Evolutionary conservation across 1,140 invertebrate species (phyloP), one percentile per base, ranked within the genome.

Genomic region (Scaptodrosophila lebanonensis): DNA sequence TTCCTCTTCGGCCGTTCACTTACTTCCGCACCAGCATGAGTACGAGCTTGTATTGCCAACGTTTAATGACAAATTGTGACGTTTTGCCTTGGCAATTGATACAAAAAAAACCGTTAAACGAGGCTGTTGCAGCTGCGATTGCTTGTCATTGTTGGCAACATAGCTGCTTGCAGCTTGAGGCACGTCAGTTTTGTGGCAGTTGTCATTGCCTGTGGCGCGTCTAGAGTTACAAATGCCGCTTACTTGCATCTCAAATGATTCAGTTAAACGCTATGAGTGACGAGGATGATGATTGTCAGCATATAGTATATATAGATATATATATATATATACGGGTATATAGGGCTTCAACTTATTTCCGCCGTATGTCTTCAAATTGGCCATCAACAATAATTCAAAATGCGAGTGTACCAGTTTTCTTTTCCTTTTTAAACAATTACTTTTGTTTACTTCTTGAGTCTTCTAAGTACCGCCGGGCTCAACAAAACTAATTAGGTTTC

Each of bases 41-140:
- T 42, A 11, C 35, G 13, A 17, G 35, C 25, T 9, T 50, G 47
- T 22, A 61, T 53, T 57, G 57, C 53, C 53, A 42, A 25, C 71
- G 22, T 27, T 43, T 62, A 48, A 54, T 71, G 72, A 72, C 63
- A 77, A 71, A 76, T n/a, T n/a, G n/a, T 76, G 72, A 56, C 73
- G 50, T 60, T 64, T 76, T 61, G 60, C 52, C 58, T 57, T 66
- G 72, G 58, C 71, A 76, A 76, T 76, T 76, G 67, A 76, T 76
- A 79, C n/a, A n/a, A n/a, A n/a, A n/a, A 72, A 73, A 79, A 65
- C 72, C 72, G 73, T 76, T 73, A 71, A 63, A 35, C 59, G 22
- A 49, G 32, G 9, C 25, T 25, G 8, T 9, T 22, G 30, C 8
- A 4, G 8, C 8, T n/a, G 11, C 16, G 67, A 56, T 70, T 70